phyloP scores from a whole-genome alignment of 1,140 invertebrate species.

The Atta cephalotes region DNA sequence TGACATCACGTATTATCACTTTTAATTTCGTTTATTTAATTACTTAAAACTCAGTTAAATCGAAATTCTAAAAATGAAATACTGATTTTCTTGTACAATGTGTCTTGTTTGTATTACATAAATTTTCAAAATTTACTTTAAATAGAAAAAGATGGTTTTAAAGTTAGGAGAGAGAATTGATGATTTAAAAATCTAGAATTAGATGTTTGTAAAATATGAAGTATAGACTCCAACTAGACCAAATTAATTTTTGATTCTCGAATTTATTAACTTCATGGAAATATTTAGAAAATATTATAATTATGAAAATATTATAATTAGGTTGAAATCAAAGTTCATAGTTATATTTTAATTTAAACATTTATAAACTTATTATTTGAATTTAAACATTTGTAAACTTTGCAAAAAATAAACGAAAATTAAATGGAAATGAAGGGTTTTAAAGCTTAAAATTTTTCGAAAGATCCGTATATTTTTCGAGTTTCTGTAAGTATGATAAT shows the following conservation, averaged over 20 bases:
- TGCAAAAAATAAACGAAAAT: too few relatives aligned
- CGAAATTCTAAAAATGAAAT: not conserved
- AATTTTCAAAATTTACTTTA: not conserved
- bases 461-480: too few relatives aligned
- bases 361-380: too few relatives aligned
- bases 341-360: too few relatives aligned
- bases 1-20: not conserved
- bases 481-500: too few relatives aligned
- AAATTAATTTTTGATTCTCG: not conserved
- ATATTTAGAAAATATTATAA: too few relatives aligned
- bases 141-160: too few relatives aligned
- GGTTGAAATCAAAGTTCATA: too few relatives aligned
- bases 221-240: not conserved
- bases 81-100: not conserved
- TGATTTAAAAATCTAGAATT: not conserved
- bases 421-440: too few relatives aligned
- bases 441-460: too few relatives aligned
- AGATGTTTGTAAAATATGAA: not conserved
- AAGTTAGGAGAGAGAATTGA: not conserved
- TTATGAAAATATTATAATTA: too few relatives aligned
- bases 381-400: too few relatives aligned
- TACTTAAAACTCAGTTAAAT: not conserved
- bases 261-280: not conserved
- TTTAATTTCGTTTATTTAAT: constrained; percentile 14
- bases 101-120: not conserved